phyloP scores from a whole-genome alignment of 1,140 invertebrate species.

The Tetramorium alpestre region DNA sequence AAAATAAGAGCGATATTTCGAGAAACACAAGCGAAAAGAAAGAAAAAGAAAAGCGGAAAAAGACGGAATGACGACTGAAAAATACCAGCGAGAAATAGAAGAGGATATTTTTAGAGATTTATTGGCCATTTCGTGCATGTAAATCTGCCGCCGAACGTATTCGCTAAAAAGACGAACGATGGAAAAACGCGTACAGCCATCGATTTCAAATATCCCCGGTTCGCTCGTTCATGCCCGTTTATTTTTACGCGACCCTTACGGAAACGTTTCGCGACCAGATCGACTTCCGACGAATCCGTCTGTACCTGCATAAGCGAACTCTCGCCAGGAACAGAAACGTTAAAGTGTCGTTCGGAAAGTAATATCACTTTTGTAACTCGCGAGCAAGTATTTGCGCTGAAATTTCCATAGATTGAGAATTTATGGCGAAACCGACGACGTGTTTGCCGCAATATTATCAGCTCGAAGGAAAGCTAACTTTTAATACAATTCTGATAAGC shows the following conservation, averaged over 20 bases:
- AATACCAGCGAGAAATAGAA: slow-evolving; percentile 63
- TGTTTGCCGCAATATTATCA: background rate
- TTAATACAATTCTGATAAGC: slow-evolving; percentile 11
- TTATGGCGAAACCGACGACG: slow-evolving; percentile 27
- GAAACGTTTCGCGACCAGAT: slow-evolving; percentile 45
- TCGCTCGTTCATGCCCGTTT: slow-evolving; percentile 16
- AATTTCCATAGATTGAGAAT: slow-evolving; percentile 46
- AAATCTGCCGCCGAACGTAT: slow-evolving; percentile 61
- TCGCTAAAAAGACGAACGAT: slow-evolving; percentile 57
- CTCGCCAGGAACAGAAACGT: slow-evolving; percentile 30
- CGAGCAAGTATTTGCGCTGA: slow-evolving; percentile 26
- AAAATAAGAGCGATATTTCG: slow-evolving; percentile 23
- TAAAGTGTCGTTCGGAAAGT: slow-evolving; percentile 50
- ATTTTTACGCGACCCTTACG: slow-evolving; percentile 61
- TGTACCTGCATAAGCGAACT: background rate
- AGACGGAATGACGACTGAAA: slow-evolving; percentile 47
- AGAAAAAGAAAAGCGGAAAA: slow-evolving; percentile 10
- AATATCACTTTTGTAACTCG: slow-evolving; percentile 55
- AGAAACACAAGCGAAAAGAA: slow-evolving; percentile 1
- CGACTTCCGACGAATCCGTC: slow-evolving; percentile 53
- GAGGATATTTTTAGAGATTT: slow-evolving; percentile 73
- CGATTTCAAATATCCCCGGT: slow-evolving; percentile 68
- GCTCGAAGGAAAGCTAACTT: background rate
- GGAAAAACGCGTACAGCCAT: slow-evolving; percentile 29
- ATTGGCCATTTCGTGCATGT: slow-evolving; percentile 72